Base-by-base conservation (phyloP, 2,797 vertebrate genomes). In the Malurus splendens region DNA sequence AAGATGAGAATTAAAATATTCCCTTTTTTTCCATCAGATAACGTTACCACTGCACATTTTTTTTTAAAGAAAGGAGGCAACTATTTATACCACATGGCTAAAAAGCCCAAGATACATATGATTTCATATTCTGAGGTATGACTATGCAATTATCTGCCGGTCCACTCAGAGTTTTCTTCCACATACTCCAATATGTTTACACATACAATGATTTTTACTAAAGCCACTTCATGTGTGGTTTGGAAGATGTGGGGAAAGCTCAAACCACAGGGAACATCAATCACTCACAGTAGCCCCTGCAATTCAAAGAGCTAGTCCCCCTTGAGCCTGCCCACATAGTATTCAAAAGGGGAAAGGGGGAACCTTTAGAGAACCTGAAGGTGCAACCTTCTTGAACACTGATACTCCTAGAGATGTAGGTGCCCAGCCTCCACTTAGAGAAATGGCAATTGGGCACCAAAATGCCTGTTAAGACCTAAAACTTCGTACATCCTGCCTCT, bases 1-100 rank as follows among this genome's bases (percentile, higher is more conserved):
- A 52, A 45, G 67, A 45, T 81, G 17, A 62, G 16, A 66, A 86
- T 67, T 89, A 70, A 70, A 86, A 75, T 68, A 59, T 32, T 41
- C 24, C 6, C 27, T 64, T 57, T 62, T 66, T 41, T 57, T 6
- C 32, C 27, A 25, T 15, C 39, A 86, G 18, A 52, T 75, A 75
- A 83, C 44, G 47, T 25, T 54, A 72, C 51, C 50, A 65, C 6
- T 59, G 14, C 22, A n/a, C 12, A 45, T 0, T 59, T 36, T 30
- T 36, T 5, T 76, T 89, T 45, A 15, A 61, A 67, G 30, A 50
- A 71, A 85, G 51, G 7, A 38, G 7, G 10, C 2, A 2, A 27
- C 18, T 73, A 79, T 59, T 86, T 75, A 59, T 60, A 73, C 32
- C 12, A 25, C 12, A 30, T 5, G 4, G 50, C 28, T 61, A 81